Evolutionary conservation across 2,113 vertebrate species (phyloP), one percentile per base, ranked within the genome.

Genomic region (Lipophrys pholis): DNA sequence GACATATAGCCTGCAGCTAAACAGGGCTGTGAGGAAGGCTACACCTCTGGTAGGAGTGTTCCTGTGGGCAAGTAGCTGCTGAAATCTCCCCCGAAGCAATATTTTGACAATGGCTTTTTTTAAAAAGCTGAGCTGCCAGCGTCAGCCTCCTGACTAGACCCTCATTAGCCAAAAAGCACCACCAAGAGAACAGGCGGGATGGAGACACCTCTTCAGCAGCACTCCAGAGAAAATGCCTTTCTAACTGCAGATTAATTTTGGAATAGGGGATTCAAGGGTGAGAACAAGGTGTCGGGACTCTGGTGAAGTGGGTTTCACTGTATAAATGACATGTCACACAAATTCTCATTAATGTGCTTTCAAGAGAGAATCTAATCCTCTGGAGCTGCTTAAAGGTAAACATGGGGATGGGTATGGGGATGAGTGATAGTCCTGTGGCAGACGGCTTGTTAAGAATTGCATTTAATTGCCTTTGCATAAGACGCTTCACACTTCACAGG

Each of bases 161-260:
- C 81, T 91, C 84, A 86, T 91, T 90, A 90, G 78, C 75, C 68
- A 30, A 69, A 74, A 75, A 83, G 57, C 67, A 67, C 35, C 79
- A 67, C 65, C 51, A 63, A 58, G 73, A 65, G 54, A 70, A 50
- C 51, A 40, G 53, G 45, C 52, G 8, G 53, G 50, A 64, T 60
- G 50, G 66, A 77, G 69, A 76, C 52, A 52, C 70, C 57, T 62
- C 59, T 73, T 57, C 54, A 72, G 61, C 61, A 40, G 62, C 56
- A 59, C 59, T 79, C 15, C 6, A 49, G 67, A 65, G 66, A 82
- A 86, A 86, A 80, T 75, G 49, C 15, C 36, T 69, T 43, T 72
- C 49, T 62, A 64, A 76, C 55, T 56, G 60, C 56, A 82, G 79
- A 80, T 78, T 79, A 41, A 81, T 76, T 69, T 76, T 41, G 1